A percentile compares a stretch with the other conserved stretches of the same genome.
Conservation (phyloP, 2,888 invertebrate species). For the Parelbella ahira region DNA sequence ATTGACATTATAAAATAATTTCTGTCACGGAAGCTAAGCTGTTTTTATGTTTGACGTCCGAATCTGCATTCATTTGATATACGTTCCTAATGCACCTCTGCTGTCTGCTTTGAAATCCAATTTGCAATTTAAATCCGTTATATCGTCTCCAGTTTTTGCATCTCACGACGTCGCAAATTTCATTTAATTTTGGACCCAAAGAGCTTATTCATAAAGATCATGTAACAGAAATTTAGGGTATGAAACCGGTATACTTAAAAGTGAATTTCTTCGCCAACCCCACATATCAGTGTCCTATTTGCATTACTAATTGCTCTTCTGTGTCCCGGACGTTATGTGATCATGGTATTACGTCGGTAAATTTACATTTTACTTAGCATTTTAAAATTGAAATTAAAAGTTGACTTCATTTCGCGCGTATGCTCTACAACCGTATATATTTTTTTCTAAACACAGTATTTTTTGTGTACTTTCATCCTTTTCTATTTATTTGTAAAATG, state of each 20-base stretch:
- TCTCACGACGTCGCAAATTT: slow-evolving; percentile 13
- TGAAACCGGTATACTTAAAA: slow-evolving; percentile 34
- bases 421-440: too few species aligned
- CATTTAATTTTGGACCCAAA: slow-evolving; percentile 20
- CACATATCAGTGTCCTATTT: slow-evolving; percentile 48
- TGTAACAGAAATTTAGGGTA: slow-evolving; percentile 4
- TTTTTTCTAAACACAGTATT: too few species aligned
- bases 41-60: slow-evolving; percentile 22
- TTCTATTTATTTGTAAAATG: too few species aligned
- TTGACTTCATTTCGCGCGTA: too few species aligned
- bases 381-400: too few species aligned
- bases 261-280: slow-evolving; percentile 37
- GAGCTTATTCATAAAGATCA: slow-evolving; percentile 4
- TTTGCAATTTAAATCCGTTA: slow-evolving; percentile 56
- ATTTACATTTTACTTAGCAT: slow-evolving; percentile 13
- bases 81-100: slow-evolving; percentile 35
- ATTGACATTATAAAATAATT: slow-evolving; percentile 6
- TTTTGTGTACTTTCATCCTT: too few species aligned
- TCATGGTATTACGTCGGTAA: slow-evolving; percentile 2
- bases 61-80: slow-evolving; percentile 36
- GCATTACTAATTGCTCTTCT: slow-evolving; percentile 57
- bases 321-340: slow-evolving; percentile 33
- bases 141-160: slow-evolving; percentile 35
- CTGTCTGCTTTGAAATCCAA: slow-evolving; percentile 36
- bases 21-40: slow-evolving; percentile 7